Base-by-base conservation (phyloP, 2,888 invertebrate species). In the Lochmaea crataegi region DNA sequence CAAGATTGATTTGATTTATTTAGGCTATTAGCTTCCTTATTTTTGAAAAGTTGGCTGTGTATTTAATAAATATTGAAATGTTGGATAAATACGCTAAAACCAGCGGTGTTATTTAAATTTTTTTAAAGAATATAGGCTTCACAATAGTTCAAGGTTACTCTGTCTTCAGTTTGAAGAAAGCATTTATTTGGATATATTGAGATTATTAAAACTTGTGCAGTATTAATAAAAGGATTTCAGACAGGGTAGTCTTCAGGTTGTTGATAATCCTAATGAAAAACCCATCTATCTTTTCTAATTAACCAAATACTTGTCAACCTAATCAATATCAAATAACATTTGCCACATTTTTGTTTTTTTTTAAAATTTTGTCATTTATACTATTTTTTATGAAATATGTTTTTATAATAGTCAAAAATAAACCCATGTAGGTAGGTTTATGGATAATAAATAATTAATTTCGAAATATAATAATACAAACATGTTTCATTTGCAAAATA, bases 141-240 rank as follows among this genome's bases (percentile, higher is more conserved):
- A 74, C 73, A 73, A 72, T 73, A 77, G 81, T 78, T 81, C 81
- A 81, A 81, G 81, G 81, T 81, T 81, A 81, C 71, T 77, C 68
- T 71, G 76, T 73, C 72, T 74, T 75, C 68, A 72, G 71, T 72
- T 75, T 61, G 65, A 69, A 75, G 74, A 71, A 72, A 67, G 71
- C 71, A 65, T 74, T 72, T 67, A 65, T 68, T 65, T 60, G 53
- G 12, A 3, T 41, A 61, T 61, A 57, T 57, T 7, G n/a, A 10
- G 51, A 16, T 16, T 51, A 16, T 51, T 51, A n/a, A 51, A n/a
- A 16, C n/a, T 51, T 51, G 2, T n/a, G 16, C 16, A 51, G 5
- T 51, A 16, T 51, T 51, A 51, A 51, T 16, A 5, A 7, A 16
- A 2, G 1, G 16, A 16, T 53, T 18, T 16, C 2, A 18, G 10